Evolutionary conservation across 2,797 vertebrate genomes (phyloP), one percentile per base, ranked within the genome.

Genomic region (Neomorphus geoffroyi): DNA sequence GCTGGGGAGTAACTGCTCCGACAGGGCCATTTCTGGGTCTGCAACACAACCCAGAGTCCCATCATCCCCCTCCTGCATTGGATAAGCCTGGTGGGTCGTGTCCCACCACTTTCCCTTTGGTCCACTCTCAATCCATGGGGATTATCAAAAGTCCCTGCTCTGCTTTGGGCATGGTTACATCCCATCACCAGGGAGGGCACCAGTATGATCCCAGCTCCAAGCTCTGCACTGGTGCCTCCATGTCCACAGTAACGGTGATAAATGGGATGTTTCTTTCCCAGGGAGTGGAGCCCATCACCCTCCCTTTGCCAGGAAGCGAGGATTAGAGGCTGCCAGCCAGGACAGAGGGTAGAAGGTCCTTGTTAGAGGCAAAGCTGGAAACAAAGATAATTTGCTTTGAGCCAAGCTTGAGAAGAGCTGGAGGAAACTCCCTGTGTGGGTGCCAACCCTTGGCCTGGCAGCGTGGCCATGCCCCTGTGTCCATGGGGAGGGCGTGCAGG

Each of bases 121-220:
- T 16, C 10, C 33, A 2, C 10, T 0, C 6, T 11, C 13, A n/a
- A 15, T 24, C 22, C 23, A 1, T 0, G 0, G 41, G 51, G 57
- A 3, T 41, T 41, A 41, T 14, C 39, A 41, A 14, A 41, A 56
- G 11, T 53, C 18, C 61, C 51, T 16, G 61, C 43, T 50, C 43
- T 0, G 1, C 66, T 14, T 4, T 1, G 23, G 78, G 78, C 45
- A 14, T 41, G 15, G 43, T 18, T 18, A 12, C 21, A 10, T 18
- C 35, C 16, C 0, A 0, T 9, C 24, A 4, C 58, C 0, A 0
- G 32, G 91, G 26, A 30, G 30, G 50, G 11, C 0, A 1, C 35
- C 46, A 16, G 74, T 24, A 18, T 19, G 3, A 22, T 24, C 61
- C 60, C 70, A 23, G 41, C 41, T 74, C 45, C 48, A 7, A 13